A percentile compares a stretch with the other conserved stretches of the same genome.
These are phyloP conservation scores for Rhagonycha fulva DNA, from an alignment of 2,888 invertebrate species.

Conservation along the genomic window DNA sequence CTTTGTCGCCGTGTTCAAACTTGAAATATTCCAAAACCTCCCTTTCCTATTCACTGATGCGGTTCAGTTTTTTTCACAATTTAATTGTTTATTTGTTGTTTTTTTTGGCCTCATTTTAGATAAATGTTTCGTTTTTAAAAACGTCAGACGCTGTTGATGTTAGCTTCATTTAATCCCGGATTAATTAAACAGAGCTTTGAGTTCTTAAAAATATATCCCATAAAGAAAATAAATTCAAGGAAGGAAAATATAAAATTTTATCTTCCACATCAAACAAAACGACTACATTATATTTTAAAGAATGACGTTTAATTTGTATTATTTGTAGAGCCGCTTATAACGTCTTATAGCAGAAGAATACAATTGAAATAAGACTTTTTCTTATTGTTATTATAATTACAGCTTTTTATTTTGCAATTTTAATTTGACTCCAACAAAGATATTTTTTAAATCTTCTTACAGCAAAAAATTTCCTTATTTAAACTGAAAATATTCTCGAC, in stretches of 20 bases:
- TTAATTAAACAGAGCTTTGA: background rate
- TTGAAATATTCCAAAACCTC: background rate
- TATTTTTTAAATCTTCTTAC: background rate
- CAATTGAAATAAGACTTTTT: background rate
- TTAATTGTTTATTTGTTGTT: background rate
- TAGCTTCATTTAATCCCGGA: background rate
- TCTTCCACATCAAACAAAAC: background rate
- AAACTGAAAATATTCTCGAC: background rate
- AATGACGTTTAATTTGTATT: background rate
- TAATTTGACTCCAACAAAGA: background rate
- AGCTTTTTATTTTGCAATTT: background rate
- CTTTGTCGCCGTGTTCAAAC: background rate
- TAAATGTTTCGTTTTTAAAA: background rate
- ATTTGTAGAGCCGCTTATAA: background rate
- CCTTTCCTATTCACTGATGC: background rate
- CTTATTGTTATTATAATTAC: background rate
- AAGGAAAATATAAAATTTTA: background rate
- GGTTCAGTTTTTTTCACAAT: background rate
- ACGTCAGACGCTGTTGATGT: background rate
- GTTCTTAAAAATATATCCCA: background rate
- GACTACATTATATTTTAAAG: background rate
- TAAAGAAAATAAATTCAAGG: background rate
- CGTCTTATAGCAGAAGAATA: background rate
- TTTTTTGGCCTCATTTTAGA: no score
- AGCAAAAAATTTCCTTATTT: background rate